Base-by-base conservation (phyloP, 2,113 vertebrate species). In the Xenopus laevis region DNA sequence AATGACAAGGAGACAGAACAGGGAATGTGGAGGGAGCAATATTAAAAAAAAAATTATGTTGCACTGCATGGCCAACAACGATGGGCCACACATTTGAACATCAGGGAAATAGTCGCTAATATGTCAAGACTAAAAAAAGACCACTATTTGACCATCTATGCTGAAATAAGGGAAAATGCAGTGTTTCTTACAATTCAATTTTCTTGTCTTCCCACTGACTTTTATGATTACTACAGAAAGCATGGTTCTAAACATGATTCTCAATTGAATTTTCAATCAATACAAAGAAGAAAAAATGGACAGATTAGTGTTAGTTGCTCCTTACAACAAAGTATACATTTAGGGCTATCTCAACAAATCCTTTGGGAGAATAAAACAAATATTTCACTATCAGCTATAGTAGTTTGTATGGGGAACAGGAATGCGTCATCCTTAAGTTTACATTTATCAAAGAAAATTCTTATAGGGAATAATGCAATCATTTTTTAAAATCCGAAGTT, bases 171-270 rank as follows among this genome's bases (percentile, higher is more conserved):
- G 15, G 53, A 55, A 55, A 55, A 84, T 50, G 47, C 87, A 89
- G 85, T 87, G 1, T 89, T 89, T 90, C 90, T 85, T 91, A 27
- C 1, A 4, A 27, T 4, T 27, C 88, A 91, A 92, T 92, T 91
- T 91, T 91, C 89, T 90, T 90, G 89, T 92, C 90, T 92, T 88
- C 90, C 90, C 90, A 91, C 91, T 92, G 90, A 92, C 89, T 92
- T 91, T 84, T 88, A 81, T 91, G 88, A 92, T 91, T 91, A 90
- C 85, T 80, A 87, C 78, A 78, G 87, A 91, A 91, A 89, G 87
- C 89, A 86, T 82, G 85, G 85, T 89, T 91, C 89, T 89, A 91
- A 91, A 92, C 82, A 91, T 86, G 86, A 87, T 91, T 90, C 87
- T 89, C 88, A 89, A 89, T 78, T 89, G 88, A 89, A 91, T 91